Evolutionary conservation across 2,888 invertebrate species (phyloP).

Genomic region (Ophion slaviceki): DNA sequence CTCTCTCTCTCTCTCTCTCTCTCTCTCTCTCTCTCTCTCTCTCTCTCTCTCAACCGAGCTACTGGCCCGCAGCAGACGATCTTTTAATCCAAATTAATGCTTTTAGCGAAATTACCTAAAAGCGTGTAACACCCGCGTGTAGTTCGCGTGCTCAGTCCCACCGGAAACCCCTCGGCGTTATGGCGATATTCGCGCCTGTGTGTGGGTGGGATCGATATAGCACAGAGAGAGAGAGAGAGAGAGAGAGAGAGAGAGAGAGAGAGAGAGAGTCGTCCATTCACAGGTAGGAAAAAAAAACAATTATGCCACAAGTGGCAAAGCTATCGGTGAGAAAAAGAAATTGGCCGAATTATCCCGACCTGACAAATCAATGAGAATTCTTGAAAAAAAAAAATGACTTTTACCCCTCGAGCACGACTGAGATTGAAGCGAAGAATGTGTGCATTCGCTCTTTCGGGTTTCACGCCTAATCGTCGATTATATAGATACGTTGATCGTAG

Average conservation of each 20-base stretch:
- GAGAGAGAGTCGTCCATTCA: slow-evolving; percentile 4
- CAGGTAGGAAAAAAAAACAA: background rate
- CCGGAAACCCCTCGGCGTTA: slow-evolving; percentile 35
- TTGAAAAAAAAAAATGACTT: slow-evolving; percentile 7
- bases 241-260: background rate
- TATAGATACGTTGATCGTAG: slow-evolving; percentile 72
- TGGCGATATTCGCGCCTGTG: slow-evolving; percentile 23
- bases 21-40: slow-evolving; percentile 41
- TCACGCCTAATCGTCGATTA: slow-evolving; percentile 66
- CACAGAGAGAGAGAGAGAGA: background rate
- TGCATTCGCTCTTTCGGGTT: slow-evolving; percentile 4
- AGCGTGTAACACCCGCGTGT: slow-evolving; percentile 74
- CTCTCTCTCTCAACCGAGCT: slow-evolving; percentile 68
- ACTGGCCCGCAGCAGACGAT: slow-evolving; percentile 73
- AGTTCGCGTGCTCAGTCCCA: slow-evolving; percentile 66
- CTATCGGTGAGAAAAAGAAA: background rate
- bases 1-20: background rate
- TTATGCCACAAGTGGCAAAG: background rate
- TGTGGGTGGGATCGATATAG: slow-evolving; percentile 36
- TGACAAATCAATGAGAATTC: too few species aligned
- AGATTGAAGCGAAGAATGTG: background rate
- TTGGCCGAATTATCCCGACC: background rate
- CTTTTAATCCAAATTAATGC: slow-evolving; percentile 82
- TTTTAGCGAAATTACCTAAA: slow-evolving; percentile 80
- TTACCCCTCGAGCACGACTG: background rate